Base-by-base conservation (phyloP, 2,888 invertebrate species). In the Meghimatium bilineatum region DNA sequence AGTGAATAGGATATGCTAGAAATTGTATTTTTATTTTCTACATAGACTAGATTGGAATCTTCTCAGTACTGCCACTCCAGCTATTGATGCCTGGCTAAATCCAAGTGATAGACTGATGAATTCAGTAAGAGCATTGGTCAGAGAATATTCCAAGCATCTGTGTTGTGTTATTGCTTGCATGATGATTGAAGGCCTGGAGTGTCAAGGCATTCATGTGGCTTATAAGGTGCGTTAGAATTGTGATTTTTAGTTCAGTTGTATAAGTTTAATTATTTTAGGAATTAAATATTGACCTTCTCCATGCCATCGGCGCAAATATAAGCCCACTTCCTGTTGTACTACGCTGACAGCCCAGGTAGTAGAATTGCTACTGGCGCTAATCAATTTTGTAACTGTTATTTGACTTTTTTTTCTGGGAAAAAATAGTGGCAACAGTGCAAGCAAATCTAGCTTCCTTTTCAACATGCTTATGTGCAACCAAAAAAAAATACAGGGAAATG, bases 81-180 rank as follows among this genome's bases (percentile, higher is more conserved):
- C 98, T 0, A 98, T 99, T 89, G 98, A 98, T 92, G 98, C 98
- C 0, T 99, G 99, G 99, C 96, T 99, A 96, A 98, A 98, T 95
- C 98, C 98, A 0, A 96, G 97, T 93, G 98, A 98, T 94, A 95
- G 97, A 32, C 95, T 98, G 85, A 97, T 97, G 76, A 96, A 97
- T 86, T 95, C 97, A 88, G 96, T 97, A 76, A 96, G 97, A 56
- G 96, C 96, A 82, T 95, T 98, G 94, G 95, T 97, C 89, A 95
- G 97, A 67, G 96, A 96, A 1, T 95, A 97, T 67, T 92, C 93
- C 74, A 91, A 92, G 81, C 90, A 94, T 71, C 90, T 92, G 44
- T 91, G 92, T 5, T 97, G 97, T 32, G 96, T 97, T 26, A 96
- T 98, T 84, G 98, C 98, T 80, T 97, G 97, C 91, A 95, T 98